phyloP scores from a whole-genome alignment of 2,113 vertebrate species.

The Drymodes brunneopygia region DNA sequence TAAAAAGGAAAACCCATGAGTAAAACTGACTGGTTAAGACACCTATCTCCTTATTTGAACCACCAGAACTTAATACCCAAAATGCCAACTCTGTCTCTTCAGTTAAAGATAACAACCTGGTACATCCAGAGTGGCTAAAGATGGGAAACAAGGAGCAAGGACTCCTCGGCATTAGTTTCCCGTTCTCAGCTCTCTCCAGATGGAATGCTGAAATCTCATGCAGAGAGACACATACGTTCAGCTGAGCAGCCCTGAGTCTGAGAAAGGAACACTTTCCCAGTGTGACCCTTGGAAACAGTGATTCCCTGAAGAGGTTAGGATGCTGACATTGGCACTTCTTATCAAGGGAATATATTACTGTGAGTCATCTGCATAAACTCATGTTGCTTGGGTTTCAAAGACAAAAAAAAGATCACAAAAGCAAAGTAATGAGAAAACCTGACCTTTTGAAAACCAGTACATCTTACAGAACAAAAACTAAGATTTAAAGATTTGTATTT shows the following conservation, averaged over 20 bases:
- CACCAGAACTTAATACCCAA: not conserved
- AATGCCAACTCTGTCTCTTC: not conserved
- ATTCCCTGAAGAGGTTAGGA: not conserved
- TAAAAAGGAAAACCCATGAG: not conserved
- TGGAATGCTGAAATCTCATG: not conserved
- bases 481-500: not conserved
- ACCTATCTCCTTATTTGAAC: not conserved
- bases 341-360: not conserved
- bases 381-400: not conserved
- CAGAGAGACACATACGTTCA: not conserved
- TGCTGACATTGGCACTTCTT: not conserved
- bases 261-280: not conserved
- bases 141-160: not conserved
- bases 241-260: not conserved
- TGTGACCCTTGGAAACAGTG: not conserved
- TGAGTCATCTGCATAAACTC: not conserved
- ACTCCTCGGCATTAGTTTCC: not conserved
- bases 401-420: not conserved
- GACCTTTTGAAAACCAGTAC: not conserved
- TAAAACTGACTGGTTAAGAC: not conserved
- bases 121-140: not conserved
- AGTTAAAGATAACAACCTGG: not conserved
- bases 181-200: not conserved
- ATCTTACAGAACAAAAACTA: not conserved
- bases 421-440: not conserved